Conservation (phyloP, 2,888 invertebrate genomes). For the Sphecodes monilicornis region DNA sequence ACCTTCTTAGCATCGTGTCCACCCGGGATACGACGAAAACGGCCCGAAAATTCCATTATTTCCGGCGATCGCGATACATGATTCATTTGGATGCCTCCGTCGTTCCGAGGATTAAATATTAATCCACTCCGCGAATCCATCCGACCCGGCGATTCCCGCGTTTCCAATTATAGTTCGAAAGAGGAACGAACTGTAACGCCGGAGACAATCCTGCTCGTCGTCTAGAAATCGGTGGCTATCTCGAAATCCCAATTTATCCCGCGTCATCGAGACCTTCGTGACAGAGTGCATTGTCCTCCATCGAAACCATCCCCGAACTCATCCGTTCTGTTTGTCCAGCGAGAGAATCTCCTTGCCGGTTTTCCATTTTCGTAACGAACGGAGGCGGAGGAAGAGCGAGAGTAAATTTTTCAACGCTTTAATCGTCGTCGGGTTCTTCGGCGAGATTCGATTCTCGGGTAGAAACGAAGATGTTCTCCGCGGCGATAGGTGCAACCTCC, state of each 20-base stretch:
- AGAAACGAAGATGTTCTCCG: background rate
- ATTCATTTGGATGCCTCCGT: constrained; percentile 7
- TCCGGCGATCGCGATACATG: background rate
- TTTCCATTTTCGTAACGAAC: constrained; percentile 1
- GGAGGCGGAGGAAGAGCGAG: background rate
- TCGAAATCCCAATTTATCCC: constrained; percentile 61
- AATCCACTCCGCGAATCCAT: constrained; percentile 31
- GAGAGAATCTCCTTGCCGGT: background rate
- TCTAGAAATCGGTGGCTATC: constrained; percentile 57
- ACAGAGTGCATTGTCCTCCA: constrained; percentile 47
- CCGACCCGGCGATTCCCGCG: constrained; percentile 30
- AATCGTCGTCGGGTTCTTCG: background rate
- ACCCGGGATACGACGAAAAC: background rate
- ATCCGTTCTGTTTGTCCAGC: background rate
- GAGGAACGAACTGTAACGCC: constrained; percentile 34
- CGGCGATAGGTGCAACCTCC: constrained; percentile 19
- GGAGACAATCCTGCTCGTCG: constrained; percentile 28
- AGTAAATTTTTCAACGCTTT: background rate
- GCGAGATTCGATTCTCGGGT: background rate
- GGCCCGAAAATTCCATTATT: constrained; percentile 5
- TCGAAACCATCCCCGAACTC: constrained; percentile 16
- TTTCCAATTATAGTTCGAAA: constrained; percentile 44
- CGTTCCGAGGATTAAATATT: constrained; percentile 37
- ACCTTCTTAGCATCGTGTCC: background rate
- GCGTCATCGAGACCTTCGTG: constrained; percentile 34